Conservation (phyloP, 1,140 invertebrate species). For the Druon quercuslanigerum region DNA sequence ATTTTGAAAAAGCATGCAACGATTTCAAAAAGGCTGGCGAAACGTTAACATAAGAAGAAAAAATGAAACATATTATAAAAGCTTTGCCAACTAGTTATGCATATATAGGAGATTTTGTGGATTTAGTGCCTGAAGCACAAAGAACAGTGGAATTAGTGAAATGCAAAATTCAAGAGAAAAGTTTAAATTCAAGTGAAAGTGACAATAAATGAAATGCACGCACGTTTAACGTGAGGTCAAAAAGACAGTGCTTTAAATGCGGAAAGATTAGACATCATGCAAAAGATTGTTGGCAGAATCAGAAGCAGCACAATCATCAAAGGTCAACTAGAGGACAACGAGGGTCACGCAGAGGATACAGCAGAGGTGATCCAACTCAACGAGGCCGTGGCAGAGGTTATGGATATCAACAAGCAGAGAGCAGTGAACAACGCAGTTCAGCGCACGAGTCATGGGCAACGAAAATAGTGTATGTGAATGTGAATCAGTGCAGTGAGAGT, state of each 20-base stretch:
- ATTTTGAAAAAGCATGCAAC: constrained; percentile 62
- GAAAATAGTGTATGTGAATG: too few species aligned
- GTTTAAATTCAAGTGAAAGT: neutral
- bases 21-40: constrained; percentile 60
- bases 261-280: neutral
- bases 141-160: constrained; percentile 66
- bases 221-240: neutral
- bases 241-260: neutral
- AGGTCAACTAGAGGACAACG: too few species aligned
- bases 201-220: neutral
- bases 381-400: too few species aligned
- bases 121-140: constrained; percentile 58
- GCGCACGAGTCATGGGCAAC: too few species aligned
- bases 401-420: too few species aligned
- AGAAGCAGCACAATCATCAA: too few species aligned
- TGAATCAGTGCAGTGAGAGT: too few species aligned
- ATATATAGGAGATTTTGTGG: constrained; percentile 38
- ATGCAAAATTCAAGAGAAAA: constrained; percentile 60
- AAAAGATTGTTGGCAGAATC: neutral
- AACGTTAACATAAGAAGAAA: constrained; percentile 59
- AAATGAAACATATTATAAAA: constrained; percentile 64
- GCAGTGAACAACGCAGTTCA: too few species aligned
- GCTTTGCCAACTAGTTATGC: constrained; percentile 43
- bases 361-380: too few species aligned
- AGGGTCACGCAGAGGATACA: too few species aligned